Base-by-base conservation (phyloP, 2,113 vertebrate genomes). In the Phylloscopus whistleri region DNA sequence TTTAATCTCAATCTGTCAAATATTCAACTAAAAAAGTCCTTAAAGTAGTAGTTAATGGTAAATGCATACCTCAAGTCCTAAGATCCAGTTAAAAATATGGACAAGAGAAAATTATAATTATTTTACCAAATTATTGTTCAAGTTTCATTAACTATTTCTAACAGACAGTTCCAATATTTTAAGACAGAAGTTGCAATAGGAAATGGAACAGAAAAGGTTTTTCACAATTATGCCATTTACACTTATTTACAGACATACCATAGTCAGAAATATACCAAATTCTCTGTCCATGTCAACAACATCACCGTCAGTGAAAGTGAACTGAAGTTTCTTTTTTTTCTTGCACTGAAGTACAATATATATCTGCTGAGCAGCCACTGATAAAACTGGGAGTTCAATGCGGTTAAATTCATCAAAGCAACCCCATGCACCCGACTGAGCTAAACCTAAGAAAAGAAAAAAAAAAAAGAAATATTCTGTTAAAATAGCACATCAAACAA, bases 221-320 rank as follows among this genome's bases (percentile, higher is more conserved):
- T 90, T 78, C 75, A 83, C 27, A 73, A 13, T 55, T 1, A 64
- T 35, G 9, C 6, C 13, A 28, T 83, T 87, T 83, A 55, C 8
- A 73, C 0, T 7, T 72, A 55, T 69, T 83, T n/a, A 67, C 11
- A 79, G 22, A 95, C 97, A 59, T 96, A 98, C 97, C 97, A 98
- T 98, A 41, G 97, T 98, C 73, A 98, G 90, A 95, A 98, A 98
- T 93, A 98, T 97, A 63, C 97, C 97, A 92, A 98, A 98, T 92
- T 97, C 97, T 96, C 97, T 95, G 94, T 98, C 97, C 97, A 98
- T 96, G 70, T 97, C 96, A 77, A 98, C 90, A 10, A 97, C n/a
- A 1, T 98, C 97, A n/a, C 97, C 97, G 51, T 98, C 97, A 60
- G 97, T 98, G 94, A 98, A 98, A 68, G 85, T 28, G 26, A 98